A percentile compares a stretch with the other conserved stretches of the same genome.
Evolutionary conservation across 2,113 vertebrate genomes (phyloP).

Genomic region (Oplegnathus fasciatus): DNA sequence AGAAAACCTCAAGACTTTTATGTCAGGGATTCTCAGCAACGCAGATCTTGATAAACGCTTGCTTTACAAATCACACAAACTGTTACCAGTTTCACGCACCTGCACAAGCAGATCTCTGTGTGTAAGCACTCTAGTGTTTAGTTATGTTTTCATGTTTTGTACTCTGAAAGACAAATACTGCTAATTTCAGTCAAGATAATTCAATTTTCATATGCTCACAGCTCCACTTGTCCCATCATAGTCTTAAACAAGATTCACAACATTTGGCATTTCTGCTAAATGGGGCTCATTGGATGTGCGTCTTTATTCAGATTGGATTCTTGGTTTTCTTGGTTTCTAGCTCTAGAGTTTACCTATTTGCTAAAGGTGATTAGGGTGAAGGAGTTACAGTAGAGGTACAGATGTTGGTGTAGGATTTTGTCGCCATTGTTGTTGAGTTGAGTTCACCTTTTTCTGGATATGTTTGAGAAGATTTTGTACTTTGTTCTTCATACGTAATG

Average conservation of each 20-base stretch:
- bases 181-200: background rate
- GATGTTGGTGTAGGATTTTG: background rate
- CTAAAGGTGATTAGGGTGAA: background rate
- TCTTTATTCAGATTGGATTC: background rate
- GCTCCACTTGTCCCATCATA: background rate
- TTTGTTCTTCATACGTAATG: background rate
- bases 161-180: slow-evolving; percentile 5
- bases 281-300: background rate
- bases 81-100: slow-evolving; percentile 58
- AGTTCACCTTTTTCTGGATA: background rate
- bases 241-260: background rate
- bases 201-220: background rate
- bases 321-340: background rate
- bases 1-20: slow-evolving; percentile 56
- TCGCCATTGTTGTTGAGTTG: background rate
- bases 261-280: background rate
- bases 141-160: slow-evolving; percentile 33
- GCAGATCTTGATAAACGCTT: slow-evolving; percentile 54
- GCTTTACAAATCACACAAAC: slow-evolving; percentile 55
- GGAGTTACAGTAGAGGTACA: background rate
- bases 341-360: background rate
- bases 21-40: slow-evolving; percentile 45
- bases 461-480: background rate
- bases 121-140: slow-evolving; percentile 29
- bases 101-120: slow-evolving; percentile 63